Conservation (phyloP, 2,797 vertebrate genomes). For the Clarias platycephalus region DNA sequence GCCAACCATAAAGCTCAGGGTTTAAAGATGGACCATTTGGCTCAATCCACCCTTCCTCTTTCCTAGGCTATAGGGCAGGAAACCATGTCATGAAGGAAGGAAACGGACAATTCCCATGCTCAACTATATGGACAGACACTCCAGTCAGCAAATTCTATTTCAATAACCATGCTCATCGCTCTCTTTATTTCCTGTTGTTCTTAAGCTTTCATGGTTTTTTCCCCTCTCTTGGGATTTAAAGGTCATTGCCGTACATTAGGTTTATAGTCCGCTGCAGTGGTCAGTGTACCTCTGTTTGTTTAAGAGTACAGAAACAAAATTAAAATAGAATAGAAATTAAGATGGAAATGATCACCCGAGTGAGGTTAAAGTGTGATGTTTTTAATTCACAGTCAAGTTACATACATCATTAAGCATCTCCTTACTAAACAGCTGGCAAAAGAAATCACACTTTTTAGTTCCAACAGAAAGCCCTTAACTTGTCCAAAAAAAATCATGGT, state of each 20-base stretch:
- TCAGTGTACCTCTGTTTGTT: constrained; percentile 14
- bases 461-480: neutral
- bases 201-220: constrained; percentile 45
- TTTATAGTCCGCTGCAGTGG: constrained; percentile 25
- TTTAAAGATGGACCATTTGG: constrained; percentile 27
- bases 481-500: constrained; percentile 27
- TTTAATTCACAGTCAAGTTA: neutral
- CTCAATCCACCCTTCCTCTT: constrained; percentile 47
- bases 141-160: constrained; percentile 49
- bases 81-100: constrained; percentile 51
- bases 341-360: neutral
- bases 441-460: constrained; percentile 38
- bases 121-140: constrained; percentile 31
- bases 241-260: neutral
- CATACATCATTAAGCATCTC: constrained; percentile 10
- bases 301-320: neutral
- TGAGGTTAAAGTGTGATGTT: neutral
- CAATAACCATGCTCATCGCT: constrained; percentile 27
- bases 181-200: constrained; percentile 45
- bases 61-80: constrained; percentile 39
- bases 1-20: neutral
- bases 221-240: neutral
- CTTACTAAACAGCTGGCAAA: constrained; percentile 11
- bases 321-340: neutral
- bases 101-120: constrained; percentile 44